Evolutionary conservation across 2,888 invertebrate genomes (phyloP).

Genomic region (Pandemis cinnamomeana): DNA sequence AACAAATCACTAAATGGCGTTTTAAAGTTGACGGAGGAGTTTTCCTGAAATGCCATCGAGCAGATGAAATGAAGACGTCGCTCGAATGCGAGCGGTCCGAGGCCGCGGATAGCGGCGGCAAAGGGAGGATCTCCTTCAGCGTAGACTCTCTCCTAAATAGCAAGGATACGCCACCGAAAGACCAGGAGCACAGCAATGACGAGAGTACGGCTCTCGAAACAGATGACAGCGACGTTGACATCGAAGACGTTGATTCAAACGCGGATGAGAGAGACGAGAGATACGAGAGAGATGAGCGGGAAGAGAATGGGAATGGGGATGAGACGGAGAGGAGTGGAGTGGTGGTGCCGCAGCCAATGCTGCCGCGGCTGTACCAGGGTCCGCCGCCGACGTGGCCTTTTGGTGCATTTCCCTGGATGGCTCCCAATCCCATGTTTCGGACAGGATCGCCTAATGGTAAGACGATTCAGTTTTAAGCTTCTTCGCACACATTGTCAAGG

Average conservation of each 20-base stretch:
- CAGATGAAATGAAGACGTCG: slow-evolving; percentile 83
- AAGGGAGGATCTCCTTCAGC: slow-evolving; percentile 89
- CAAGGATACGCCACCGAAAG: slow-evolving; percentile 65
- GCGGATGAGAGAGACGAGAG: slow-evolving; percentile 75
- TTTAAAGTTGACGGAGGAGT: slow-evolving; percentile 45
- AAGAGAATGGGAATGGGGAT: slow-evolving; percentile 58
- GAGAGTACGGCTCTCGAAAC: slow-evolving; percentile 72
- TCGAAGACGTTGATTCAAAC: slow-evolving; percentile 77
- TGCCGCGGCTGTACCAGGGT: slow-evolving; percentile 85
- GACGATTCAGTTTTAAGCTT: slow-evolving; percentile 50
- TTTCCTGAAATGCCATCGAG: slow-evolving; percentile 68
- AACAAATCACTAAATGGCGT: slow-evolving; percentile 41
- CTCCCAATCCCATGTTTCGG: slow-evolving; percentile 85
- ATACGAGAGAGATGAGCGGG: slow-evolving; percentile 65
- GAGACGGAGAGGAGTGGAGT: slow-evolving; percentile 83
- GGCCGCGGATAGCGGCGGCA: slow-evolving; percentile 80
- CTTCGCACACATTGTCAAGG: no score
- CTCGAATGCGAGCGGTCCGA: slow-evolving; percentile 81
- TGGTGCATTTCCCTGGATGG: slow-evolving; percentile 88
- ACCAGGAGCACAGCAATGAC: slow-evolving; percentile 67
- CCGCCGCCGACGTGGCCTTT: slow-evolving; percentile 85
- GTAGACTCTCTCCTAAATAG: slow-evolving; percentile 87
- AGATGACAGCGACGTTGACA: slow-evolving; percentile 81
- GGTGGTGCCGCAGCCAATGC: slow-evolving; percentile 87
- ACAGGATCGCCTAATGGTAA: slow-evolving; percentile 86